Conservation (phyloP, 2,113 vertebrate genomes). For the Donacobius atricapilla region DNA sequence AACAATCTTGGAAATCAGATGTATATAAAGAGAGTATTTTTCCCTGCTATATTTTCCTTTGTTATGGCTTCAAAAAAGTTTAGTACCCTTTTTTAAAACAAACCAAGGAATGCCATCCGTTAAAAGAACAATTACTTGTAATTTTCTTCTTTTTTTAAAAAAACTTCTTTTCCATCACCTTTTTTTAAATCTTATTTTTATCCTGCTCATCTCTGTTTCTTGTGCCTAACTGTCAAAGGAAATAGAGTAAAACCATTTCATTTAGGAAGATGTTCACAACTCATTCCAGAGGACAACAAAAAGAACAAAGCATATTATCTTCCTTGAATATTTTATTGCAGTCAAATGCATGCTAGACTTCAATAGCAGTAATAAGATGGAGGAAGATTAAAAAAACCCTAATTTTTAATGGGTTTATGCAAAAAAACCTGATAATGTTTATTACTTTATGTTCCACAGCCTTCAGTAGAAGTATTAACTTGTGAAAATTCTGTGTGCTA, state of each 20-base stretch:
- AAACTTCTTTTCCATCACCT: neutral
- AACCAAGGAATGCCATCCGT: neutral
- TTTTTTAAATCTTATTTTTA: neutral
- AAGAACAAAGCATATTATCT: neutral
- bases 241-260: neutral
- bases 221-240: neutral
- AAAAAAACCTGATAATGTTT: neutral
- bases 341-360: neutral
- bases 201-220: neutral
- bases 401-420: neutral
- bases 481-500: neutral
- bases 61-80: neutral
- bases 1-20: neutral
- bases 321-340: neutral
- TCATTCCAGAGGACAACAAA: neutral
- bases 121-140: neutral
- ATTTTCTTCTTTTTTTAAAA: neutral
- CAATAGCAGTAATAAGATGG: neutral
- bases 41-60: neutral
- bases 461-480: neutral
- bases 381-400: rapidly evolving
- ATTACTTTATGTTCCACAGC: neutral
- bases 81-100: neutral
- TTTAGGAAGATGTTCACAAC: neutral
- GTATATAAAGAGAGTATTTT: neutral